Conservation (phyloP, 2,113 vertebrate species). For the Butorides virescens region DNA sequence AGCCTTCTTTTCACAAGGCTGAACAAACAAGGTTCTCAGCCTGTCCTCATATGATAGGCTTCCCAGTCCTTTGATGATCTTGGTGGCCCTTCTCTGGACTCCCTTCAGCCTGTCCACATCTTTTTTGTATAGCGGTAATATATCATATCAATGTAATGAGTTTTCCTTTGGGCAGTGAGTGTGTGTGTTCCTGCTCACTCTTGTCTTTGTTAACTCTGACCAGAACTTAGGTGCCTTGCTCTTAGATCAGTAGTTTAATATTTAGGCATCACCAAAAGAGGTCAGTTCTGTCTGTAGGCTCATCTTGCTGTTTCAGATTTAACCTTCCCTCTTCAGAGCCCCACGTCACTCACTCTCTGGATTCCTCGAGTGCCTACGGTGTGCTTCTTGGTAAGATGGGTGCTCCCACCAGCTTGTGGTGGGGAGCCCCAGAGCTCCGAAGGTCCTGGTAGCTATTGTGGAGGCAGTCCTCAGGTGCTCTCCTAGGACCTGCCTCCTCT, state of each 20-base stretch:
- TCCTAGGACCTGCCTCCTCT: background rate
- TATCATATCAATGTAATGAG: background rate
- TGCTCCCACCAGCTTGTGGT: background rate
- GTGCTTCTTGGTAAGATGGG: background rate
- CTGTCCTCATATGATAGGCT: no score
- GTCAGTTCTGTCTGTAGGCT: background rate
- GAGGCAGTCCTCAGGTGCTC: background rate
- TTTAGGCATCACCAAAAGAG: background rate
- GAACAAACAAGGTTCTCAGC: no score
- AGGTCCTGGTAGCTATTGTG: background rate
- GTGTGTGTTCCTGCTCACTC: rapidly evolving
- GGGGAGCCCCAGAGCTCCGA: background rate
- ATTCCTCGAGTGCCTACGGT: background rate
- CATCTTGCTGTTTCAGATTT: background rate
- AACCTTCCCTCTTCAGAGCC: background rate
- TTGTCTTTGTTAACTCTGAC: background rate
- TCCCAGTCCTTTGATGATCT: no score
- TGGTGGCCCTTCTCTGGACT: no score
- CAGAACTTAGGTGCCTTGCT: background rate
- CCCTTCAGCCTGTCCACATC: no score
- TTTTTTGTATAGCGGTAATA: no score
- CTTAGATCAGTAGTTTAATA: background rate
- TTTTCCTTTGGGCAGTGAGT: background rate
- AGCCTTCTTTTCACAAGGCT: no score
- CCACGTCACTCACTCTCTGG: no score